phyloP scores from a whole-genome alignment of 2,888 invertebrate species.

The Podabrus alpinus region DNA sequence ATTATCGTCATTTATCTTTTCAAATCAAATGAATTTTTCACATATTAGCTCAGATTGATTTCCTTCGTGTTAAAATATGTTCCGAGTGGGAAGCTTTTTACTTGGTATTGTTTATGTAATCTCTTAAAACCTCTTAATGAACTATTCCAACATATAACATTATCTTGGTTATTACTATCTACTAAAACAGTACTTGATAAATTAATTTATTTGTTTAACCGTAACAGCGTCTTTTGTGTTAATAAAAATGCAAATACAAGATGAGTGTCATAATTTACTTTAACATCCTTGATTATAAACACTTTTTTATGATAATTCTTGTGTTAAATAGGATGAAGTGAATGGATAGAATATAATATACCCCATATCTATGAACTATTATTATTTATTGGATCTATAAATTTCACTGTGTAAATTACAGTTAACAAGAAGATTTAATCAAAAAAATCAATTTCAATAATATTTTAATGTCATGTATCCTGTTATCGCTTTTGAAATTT shows the following conservation, averaged over 20 bases:
- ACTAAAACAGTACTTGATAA: not conserved
- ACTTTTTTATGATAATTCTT: not conserved
- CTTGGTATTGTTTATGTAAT: not conserved
- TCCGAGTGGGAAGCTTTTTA: too few species aligned
- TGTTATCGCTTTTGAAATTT: too few species aligned
- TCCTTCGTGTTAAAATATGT: not conserved
- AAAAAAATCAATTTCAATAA: too few species aligned
- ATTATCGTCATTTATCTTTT: not conserved
- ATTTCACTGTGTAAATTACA: not conserved
- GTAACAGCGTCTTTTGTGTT: not conserved
- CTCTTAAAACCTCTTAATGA: not conserved
- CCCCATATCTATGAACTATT: too few species aligned
- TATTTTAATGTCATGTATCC: too few species aligned
- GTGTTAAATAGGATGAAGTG: not conserved
- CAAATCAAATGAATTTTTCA: not conserved
- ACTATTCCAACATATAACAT: not conserved
- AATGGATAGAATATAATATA: not conserved
- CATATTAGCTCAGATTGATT: not conserved
- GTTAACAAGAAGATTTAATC: not conserved
- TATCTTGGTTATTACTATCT: not conserved
- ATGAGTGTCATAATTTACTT: not conserved
- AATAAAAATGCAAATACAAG: not conserved
- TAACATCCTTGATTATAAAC: not conserved
- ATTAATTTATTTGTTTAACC: not conserved
- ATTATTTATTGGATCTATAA: not conserved